Conservation (phyloP, 2,888 invertebrate species). For the Corbicula japonica region DNA sequence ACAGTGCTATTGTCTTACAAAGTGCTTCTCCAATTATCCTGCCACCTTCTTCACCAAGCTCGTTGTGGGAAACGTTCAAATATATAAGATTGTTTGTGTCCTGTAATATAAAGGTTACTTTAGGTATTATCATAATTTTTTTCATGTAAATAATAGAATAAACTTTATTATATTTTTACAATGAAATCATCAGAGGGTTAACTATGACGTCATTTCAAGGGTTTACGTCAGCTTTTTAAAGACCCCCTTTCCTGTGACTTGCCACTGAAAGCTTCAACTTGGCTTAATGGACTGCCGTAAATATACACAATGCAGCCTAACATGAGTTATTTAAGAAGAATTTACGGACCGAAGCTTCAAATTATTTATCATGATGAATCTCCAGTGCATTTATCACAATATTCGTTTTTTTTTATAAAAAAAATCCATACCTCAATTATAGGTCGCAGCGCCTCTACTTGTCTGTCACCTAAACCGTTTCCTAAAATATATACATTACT, state of each 20-base stretch:
- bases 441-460: slow-evolving; percentile 67
- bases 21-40: slow-evolving; percentile 74
- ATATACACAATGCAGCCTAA: background rate
- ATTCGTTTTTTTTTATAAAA: no score
- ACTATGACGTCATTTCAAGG: no score
- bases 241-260: no score
- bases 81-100: slow-evolving; percentile 72
- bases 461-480: slow-evolving; percentile 71
- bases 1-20: slow-evolving; percentile 63
- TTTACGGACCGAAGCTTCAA: no score
- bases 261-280: background rate
- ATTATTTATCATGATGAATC: no score
- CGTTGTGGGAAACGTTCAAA: slow-evolving; percentile 74
- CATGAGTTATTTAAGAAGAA: background rate
- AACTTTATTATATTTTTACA: background rate
- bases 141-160: background rate
- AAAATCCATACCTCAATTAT: slow-evolving; percentile 71
- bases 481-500: slow-evolving; percentile 54
- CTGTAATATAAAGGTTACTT: slow-evolving; percentile 41
- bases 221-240: no score
- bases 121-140: background rate
- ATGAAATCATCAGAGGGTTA: background rate
- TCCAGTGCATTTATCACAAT: no score
- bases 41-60: slow-evolving; percentile 76
- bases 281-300: background rate